Conservation (phyloP, 1,140 invertebrate genomes). For the Drosophila bocqueti region DNA sequence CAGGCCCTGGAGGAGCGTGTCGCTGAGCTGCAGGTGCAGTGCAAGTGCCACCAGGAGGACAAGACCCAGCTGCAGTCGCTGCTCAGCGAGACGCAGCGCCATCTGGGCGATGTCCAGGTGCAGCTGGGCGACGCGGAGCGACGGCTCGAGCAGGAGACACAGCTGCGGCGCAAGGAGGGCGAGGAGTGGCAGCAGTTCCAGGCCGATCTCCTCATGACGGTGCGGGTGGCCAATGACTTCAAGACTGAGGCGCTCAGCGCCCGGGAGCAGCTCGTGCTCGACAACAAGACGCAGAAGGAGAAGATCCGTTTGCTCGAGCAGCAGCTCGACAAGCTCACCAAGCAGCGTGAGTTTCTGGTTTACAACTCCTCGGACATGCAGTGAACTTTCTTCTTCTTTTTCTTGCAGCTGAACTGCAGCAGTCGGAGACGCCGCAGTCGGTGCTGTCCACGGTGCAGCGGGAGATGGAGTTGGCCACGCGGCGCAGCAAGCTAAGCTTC, state of each 20-base stretch:
- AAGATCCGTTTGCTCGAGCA: constrained; percentile 90
- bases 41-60: constrained; percentile 91
- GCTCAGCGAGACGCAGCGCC: constrained; percentile 89
- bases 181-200: constrained; percentile 98
- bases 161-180: constrained; percentile 87
- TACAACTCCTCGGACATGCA: background rate
- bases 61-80: constrained; percentile 89
- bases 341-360: constrained; percentile 68
- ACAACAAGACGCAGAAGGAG: constrained; percentile 93
- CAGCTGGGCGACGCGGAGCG: constrained; percentile 87
- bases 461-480: constrained; percentile 86
- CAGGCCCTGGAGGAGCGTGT: constrained; percentile 90
- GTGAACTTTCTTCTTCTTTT: background rate
- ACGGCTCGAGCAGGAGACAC: constrained; percentile 87
- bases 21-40: constrained; percentile 89
- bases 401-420: constrained; percentile 74
- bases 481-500: constrained; percentile 87
- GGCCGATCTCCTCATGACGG: constrained; percentile 95
- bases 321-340: constrained; percentile 90
- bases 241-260: constrained; percentile 94
- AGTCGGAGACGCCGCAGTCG: constrained; percentile 86
- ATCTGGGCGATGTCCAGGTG: constrained; percentile 87
- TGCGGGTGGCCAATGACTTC: constrained; percentile 97
- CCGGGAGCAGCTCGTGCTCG: constrained; percentile 91
- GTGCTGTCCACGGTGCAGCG: constrained; percentile 86